Evolutionary conservation across 2,888 invertebrate species (phyloP).

Genomic region (Branchipolynoe longqiensis): DNA sequence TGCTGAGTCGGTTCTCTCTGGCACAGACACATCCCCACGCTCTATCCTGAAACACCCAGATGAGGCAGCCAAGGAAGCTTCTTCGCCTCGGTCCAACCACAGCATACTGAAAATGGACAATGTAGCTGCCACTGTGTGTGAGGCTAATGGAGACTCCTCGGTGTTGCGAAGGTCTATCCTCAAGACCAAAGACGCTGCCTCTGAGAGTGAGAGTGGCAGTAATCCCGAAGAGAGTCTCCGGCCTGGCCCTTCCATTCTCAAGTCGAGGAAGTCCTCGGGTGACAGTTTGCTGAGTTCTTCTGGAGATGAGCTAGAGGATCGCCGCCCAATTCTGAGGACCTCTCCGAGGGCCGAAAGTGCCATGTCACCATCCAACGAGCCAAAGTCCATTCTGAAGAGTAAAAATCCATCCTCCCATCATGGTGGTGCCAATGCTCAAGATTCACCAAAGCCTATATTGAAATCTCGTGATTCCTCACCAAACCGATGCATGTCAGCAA

Average conservation of each 20-base stretch:
- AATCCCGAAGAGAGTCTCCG: slow-evolving; percentile 8
- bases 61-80: background rate
- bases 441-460: slow-evolving; percentile 25
- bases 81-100: background rate
- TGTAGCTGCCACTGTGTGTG: background rate
- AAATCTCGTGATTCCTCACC: slow-evolving; percentile 43
- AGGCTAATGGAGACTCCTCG: background rate
- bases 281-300: slow-evolving; percentile 45
- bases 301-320: slow-evolving; percentile 44
- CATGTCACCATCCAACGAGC: background rate
- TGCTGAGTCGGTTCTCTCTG: background rate
- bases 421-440: background rate
- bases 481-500: background rate
- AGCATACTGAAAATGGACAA: slow-evolving; percentile 35
- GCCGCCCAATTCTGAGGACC: slow-evolving; percentile 57
- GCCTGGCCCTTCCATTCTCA: slow-evolving; percentile 55
- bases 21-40: slow-evolving; percentile 27
- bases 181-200: slow-evolving; percentile 16
- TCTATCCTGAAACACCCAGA: slow-evolving; percentile 59
- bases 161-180: slow-evolving; percentile 39
- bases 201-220: slow-evolving; percentile 3
- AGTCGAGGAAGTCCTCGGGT: slow-evolving; percentile 42
- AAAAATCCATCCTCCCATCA: background rate
- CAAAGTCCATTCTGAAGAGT: slow-evolving; percentile 44
- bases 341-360: slow-evolving; percentile 10